Conservation (phyloP, 2,888 invertebrate species). For the Philereme vetulata region DNA sequence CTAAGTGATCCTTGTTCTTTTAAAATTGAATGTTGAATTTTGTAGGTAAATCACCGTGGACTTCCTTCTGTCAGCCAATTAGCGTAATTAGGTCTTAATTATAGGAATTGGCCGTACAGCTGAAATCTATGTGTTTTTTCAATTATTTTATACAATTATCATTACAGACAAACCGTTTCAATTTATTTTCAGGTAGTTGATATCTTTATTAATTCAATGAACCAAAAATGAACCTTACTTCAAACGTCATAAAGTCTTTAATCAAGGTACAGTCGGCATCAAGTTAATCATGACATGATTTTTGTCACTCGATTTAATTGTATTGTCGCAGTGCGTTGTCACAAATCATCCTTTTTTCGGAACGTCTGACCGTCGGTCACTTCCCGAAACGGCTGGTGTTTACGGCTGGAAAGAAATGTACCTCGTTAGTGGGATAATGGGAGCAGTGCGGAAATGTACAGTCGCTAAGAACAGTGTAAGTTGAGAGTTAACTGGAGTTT, state of each 20-base stretch:
- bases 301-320: slow-evolving; percentile 77
- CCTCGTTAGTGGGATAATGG: slow-evolving; percentile 77
- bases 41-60: too few relatives aligned
- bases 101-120: too few relatives aligned
- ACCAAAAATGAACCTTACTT: slow-evolving; percentile 45
- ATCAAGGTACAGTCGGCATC: slow-evolving; percentile 13
- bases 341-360: slow-evolving; percentile 80
- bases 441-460: slow-evolving; percentile 60
- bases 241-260: slow-evolving; percentile 11
- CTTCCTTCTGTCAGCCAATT: too few relatives aligned
- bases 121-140: too few relatives aligned
- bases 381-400: slow-evolving; percentile 62
- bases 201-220: slow-evolving; percentile 9
- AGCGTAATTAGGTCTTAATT: too few relatives aligned
- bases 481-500: slow-evolving; percentile 28
- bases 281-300: slow-evolving; percentile 43
- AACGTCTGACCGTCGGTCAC: slow-evolving; percentile 51
- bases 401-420: slow-evolving; percentile 64
- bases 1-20: too few relatives aligned
- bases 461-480: slow-evolving; percentile 33
- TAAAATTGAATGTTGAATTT: too few relatives aligned
- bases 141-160: too few relatives aligned
- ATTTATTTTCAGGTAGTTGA: not conserved
- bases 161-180: slow-evolving; percentile 13
- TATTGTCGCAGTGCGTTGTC: slow-evolving; percentile 62